Evolutionary conservation across 2,888 invertebrate genomes (phyloP).

Genomic region (Ceramica pisi): DNA sequence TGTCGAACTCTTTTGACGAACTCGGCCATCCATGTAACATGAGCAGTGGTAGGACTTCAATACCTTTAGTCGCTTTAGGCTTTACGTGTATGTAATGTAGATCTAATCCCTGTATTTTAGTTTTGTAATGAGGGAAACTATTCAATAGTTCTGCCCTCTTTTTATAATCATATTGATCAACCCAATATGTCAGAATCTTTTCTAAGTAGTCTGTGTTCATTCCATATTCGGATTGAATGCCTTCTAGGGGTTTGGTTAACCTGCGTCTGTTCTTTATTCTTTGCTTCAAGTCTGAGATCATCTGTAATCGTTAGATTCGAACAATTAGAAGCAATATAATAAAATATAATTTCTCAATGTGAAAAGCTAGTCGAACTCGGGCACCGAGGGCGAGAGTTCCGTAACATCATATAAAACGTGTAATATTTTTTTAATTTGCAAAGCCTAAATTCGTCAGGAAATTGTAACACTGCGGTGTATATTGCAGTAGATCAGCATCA

Average conservation of each 20-base stretch:
- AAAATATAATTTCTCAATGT: background rate
- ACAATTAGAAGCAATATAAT: background rate
- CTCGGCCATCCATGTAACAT: slow-evolving; percentile 97
- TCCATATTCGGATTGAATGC: slow-evolving; percentile 95
- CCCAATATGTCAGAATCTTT: slow-evolving; percentile 94
- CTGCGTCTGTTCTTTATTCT: slow-evolving; percentile 90
- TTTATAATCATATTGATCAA: slow-evolving; percentile 92
- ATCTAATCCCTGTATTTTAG: slow-evolving; percentile 93
- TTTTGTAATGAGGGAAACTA: slow-evolving; percentile 93
- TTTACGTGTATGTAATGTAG: slow-evolving; percentile 94
- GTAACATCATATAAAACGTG: no score
- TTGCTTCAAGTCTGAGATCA: slow-evolving; percentile 91
- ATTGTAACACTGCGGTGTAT: no score
- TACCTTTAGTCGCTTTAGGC: slow-evolving; percentile 80
- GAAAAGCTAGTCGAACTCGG: no score
- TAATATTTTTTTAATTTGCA: no score
- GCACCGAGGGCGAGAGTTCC: no score
- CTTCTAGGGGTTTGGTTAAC: slow-evolving; percentile 92
- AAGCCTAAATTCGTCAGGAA: no score
- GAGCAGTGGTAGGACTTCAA: slow-evolving; percentile 91
- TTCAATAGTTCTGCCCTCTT: slow-evolving; percentile 93
- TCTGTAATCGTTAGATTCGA: slow-evolving; percentile 72
- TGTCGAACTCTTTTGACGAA: slow-evolving; percentile 95
- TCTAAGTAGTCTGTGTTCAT: slow-evolving; percentile 93
- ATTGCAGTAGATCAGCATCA: no score